These are phyloP conservation scores for Muntiacus reevesi DNA, from an alignment of 2,113 vertebrate genomes.

Conservation along the genomic window DNA sequence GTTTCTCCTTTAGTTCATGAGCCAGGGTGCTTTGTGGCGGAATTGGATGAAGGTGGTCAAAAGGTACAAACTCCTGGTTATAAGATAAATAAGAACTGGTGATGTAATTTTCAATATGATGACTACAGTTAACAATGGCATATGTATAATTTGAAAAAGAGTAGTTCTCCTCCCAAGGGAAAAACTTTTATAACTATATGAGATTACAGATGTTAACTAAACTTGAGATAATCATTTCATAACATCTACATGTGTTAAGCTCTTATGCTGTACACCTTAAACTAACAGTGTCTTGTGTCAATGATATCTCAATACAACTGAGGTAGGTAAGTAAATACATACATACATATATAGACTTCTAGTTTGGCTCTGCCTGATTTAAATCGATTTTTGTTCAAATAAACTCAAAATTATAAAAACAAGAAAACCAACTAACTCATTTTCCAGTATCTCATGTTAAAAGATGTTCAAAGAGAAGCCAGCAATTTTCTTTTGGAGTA, in stretches of 20 bases:
- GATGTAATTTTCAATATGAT: not conserved
- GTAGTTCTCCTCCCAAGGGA: not conserved
- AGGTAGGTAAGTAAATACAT: not conserved
- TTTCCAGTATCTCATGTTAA: not conserved
- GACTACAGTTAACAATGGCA: not conserved
- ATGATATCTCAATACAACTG: not conserved
- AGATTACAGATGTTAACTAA: not conserved
- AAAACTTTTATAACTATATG: not conserved
- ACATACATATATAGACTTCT: not conserved
- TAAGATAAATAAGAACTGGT: not conserved
- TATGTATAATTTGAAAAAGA: not conserved
- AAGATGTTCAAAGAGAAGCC: constrained; percentile 2
- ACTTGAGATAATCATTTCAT: not conserved
- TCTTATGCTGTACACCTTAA: not conserved
- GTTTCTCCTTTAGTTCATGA: not conserved
- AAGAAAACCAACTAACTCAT: not conserved
- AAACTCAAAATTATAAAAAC: not conserved
- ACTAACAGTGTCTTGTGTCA: not conserved
- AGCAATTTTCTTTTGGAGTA: not conserved
- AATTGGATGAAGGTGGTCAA: not conserved
- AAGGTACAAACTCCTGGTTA: not conserved
- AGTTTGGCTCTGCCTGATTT: not conserved
- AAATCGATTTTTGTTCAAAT: not conserved
- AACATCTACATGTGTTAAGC: not conserved
- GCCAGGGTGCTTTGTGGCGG: not conserved